A percentile compares a stretch with the other conserved stretches of the same genome.
Conservation (phyloP, 2,888 invertebrate species). For the Harpalus rufipes region DNA sequence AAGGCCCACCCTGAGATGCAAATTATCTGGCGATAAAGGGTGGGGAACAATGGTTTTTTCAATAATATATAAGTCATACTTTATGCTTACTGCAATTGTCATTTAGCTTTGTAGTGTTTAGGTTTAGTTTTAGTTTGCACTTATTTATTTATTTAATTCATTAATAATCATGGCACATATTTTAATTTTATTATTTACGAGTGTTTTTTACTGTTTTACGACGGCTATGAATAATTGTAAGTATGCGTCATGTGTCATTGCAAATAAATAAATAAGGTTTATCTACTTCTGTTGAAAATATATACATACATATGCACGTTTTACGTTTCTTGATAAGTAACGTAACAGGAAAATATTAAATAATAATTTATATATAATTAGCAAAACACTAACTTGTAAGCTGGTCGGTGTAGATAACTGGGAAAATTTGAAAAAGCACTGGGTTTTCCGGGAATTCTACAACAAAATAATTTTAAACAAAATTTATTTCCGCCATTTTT, state of each 20-base stretch:
- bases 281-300: too few relatives aligned
- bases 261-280: background rate
- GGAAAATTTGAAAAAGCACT: too few relatives aligned
- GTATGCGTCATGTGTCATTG: slow-evolving; percentile 25
- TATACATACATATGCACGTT: too few relatives aligned
- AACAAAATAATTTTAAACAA: background rate
- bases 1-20: slow-evolving; percentile 60
- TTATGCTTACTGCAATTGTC: slow-evolving; percentile 45
- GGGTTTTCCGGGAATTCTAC: too few relatives aligned
- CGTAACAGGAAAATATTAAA: too few relatives aligned
- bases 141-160: slow-evolving; percentile 16
- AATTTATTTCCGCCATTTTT: too few relatives aligned
- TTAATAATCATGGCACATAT: slow-evolving; percentile 13
- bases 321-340: too few relatives aligned
- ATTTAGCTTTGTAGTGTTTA: slow-evolving; percentile 46
- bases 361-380: background rate
- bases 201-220: slow-evolving; percentile 4
- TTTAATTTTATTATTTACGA: slow-evolving; percentile 20
- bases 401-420: too few relatives aligned
- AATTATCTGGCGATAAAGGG: slow-evolving; percentile 54
- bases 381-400: background rate
- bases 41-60: slow-evolving; percentile 55
- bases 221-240: slow-evolving; percentile 62
- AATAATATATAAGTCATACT: slow-evolving; percentile 59
- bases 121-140: slow-evolving; percentile 53